Percentiles rank a stretch among this genome's conserved stretches.
Evolutionary conservation across 2,797 vertebrate species (phyloP).

Genomic region (Tympanoctomys barrerae): DNA sequence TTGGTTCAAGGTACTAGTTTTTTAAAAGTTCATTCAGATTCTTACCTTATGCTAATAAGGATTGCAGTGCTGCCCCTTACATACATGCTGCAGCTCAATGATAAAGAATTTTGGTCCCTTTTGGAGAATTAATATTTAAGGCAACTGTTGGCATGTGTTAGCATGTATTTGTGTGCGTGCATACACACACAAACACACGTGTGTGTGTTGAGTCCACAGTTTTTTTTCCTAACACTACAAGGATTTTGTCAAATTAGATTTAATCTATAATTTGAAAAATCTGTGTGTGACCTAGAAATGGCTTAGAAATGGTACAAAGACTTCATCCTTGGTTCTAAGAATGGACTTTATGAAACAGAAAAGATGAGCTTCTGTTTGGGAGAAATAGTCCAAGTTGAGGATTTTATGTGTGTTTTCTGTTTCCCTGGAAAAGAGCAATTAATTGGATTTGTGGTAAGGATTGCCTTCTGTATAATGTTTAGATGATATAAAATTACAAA

Average conservation of each 20-base stretch:
- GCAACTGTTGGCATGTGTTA: conserved; percentile 66
- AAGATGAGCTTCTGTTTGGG: conserved; percentile 72
- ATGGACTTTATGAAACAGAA: conserved; percentile 52
- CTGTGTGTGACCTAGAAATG: conserved; percentile 53
- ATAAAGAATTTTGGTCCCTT: conserved; percentile 64
- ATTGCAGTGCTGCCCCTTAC: conserved; percentile 74
- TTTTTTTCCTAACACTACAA: conserved; percentile 77
- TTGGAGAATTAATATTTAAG: conserved; percentile 64
- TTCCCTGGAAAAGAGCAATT: conserved; percentile 60
- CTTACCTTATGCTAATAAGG: conserved; percentile 62
- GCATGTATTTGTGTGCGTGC: conserved; percentile 50
- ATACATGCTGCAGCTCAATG: conserved; percentile 78
- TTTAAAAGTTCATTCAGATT: conserved; percentile 77
- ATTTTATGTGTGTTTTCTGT: conserved; percentile 64
- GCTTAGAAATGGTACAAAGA: conserved; percentile 56
- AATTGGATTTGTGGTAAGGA: conserved; percentile 56
- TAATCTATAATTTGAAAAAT: conserved; percentile 67
- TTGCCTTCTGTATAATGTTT: conserved; percentile 67
- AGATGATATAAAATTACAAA: conserved; percentile 70
- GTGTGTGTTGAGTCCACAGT: conserved; percentile 80
- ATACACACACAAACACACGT: neutral
- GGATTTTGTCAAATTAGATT: conserved; percentile 73
- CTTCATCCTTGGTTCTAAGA: conserved; percentile 34
- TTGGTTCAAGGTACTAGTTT: conserved; percentile 69
- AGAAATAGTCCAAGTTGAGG: conserved; percentile 77